phyloP scores from a whole-genome alignment of 2,888 invertebrate species.

The Pandemis corylana region DNA sequence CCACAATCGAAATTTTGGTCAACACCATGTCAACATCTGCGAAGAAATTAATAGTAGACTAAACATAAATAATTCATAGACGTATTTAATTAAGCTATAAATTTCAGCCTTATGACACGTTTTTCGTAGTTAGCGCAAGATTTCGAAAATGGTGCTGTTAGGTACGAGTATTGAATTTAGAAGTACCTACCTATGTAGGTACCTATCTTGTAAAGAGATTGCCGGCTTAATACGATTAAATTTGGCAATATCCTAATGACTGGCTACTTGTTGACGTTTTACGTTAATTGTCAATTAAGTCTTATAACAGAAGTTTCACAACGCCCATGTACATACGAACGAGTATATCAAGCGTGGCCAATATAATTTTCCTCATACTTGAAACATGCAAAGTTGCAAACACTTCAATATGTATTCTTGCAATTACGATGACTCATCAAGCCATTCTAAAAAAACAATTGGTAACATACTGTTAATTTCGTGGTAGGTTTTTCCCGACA shows the following conservation, averaged over 20 bases:
- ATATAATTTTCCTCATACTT: slow-evolving; percentile 9
- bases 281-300: slow-evolving; percentile 4
- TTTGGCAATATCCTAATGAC: background rate
- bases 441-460: background rate
- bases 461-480: background rate
- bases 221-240: too few relatives aligned
- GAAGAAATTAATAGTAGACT: too few relatives aligned
- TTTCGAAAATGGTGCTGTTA: too few relatives aligned
- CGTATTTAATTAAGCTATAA: too few relatives aligned
- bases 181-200: too few relatives aligned
- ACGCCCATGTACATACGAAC: background rate
- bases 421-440: slow-evolving; percentile 6
- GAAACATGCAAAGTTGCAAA: background rate
- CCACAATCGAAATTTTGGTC: background rate
- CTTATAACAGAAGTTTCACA: background rate
- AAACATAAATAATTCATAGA: too few relatives aligned
- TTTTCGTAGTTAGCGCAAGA: too few relatives aligned
- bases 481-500: background rate
- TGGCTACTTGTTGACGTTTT: background rate
- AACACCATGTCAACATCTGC: too few relatives aligned
- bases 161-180: too few relatives aligned
- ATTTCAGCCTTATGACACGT: too few relatives aligned
- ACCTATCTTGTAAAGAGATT: too few relatives aligned
- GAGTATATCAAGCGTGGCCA: background rate
- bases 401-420: slow-evolving; percentile 5